These are phyloP conservation scores for Prunella fulvescens DNA, from an alignment of 2,113 vertebrate genomes.

Conservation along the genomic window DNA sequence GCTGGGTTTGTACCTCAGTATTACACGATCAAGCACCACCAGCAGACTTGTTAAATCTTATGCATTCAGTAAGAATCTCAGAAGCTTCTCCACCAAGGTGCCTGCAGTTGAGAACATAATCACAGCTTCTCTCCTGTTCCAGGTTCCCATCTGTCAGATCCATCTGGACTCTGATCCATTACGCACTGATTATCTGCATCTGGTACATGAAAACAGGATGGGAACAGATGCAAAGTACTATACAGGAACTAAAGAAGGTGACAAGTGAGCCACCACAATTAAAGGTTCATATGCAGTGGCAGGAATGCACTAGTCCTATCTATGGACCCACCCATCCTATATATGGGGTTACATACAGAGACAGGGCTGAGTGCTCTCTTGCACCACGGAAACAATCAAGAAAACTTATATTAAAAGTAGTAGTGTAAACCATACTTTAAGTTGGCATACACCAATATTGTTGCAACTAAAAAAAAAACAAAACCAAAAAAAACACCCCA, in stretches of 20 bases:
- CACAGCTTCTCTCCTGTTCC: not conserved
- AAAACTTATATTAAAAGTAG: not conserved
- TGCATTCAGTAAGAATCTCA: not conserved
- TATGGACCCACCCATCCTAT: not conserved
- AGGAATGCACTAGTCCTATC: not conserved
- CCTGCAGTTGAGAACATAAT: not conserved
- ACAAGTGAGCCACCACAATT: not conserved
- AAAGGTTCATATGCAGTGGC: not conserved
- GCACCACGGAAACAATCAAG: not conserved
- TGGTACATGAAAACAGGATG: not conserved
- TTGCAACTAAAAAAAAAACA: not conserved
- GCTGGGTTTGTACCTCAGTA: not conserved
- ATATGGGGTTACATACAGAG: not conserved
- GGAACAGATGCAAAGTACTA: not conserved
- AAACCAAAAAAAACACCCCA: no score
- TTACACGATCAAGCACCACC: not conserved
- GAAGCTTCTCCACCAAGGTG: not conserved
- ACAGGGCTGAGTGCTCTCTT: not conserved
- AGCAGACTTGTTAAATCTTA: not conserved
- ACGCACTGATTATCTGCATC: not conserved
- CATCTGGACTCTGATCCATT: slow-evolving; percentile 10
- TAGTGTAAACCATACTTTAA: not conserved
- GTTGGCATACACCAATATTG: not conserved
- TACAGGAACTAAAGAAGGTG: not conserved
- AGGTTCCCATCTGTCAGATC: slow-evolving; percentile 10